phyloP scores from a whole-genome alignment of 2,888 invertebrate genomes.

The Lasius platythorax region DNA sequence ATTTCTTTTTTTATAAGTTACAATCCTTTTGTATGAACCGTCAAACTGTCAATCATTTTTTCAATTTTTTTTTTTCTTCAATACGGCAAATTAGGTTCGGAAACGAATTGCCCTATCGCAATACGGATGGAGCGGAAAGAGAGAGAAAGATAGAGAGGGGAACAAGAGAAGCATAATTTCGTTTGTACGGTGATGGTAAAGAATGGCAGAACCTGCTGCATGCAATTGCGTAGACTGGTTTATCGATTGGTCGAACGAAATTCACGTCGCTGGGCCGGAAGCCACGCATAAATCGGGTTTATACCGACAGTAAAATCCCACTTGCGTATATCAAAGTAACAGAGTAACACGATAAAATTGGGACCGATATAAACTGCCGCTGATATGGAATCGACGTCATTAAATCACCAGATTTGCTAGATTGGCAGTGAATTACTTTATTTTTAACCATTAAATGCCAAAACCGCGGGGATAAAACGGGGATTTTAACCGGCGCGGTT shows the following conservation, averaged over 20 bases:
- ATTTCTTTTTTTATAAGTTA: not conserved
- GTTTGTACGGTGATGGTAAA: conserved; percentile 54
- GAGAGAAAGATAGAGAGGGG: not conserved
- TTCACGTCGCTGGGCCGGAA: conserved; percentile 60
- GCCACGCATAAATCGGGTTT: conserved; percentile 67
- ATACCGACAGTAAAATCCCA: conserved; percentile 63
- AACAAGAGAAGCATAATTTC: conserved; percentile 48
- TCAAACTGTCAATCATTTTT: conserved; percentile 19
- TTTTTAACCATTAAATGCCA: conserved; percentile 54
- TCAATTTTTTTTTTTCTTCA: conserved; percentile 19
- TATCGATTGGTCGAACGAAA: conserved; percentile 65
- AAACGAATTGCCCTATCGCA: conserved; percentile 52
- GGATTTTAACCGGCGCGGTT: conserved; percentile 51
- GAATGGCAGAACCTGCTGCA: conserved; percentile 54
- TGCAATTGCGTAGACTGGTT: conserved; percentile 58
- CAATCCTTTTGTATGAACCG: conserved; percentile 17
- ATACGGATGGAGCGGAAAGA: conserved; percentile 12
- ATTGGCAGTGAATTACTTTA: conserved; percentile 58
- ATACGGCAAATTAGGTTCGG: conserved; percentile 45
- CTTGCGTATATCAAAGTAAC: conserved; percentile 52
- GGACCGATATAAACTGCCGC: conserved; percentile 51
- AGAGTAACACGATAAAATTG: conserved; percentile 62
- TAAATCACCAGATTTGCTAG: conserved; percentile 51
- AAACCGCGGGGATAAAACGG: conserved; percentile 42
- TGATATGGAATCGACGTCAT: conserved; percentile 56